Percentiles rank a stretch among this genome's conserved stretches.
Conservation (phyloP, 2,888 invertebrate genomes). For the Acronicta psi region DNA sequence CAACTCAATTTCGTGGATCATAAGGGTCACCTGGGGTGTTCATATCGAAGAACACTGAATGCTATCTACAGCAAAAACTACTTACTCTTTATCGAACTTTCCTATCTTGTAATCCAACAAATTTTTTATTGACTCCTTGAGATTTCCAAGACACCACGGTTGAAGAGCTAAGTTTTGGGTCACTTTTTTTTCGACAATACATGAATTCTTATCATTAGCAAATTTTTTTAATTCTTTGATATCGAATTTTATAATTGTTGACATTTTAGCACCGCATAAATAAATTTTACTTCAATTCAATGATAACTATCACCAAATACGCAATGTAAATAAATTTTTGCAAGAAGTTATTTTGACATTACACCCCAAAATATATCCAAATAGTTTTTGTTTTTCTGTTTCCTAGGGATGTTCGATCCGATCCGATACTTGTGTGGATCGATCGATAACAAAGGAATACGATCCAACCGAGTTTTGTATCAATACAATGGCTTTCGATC, state of each 20-base stretch:
- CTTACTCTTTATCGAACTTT: conserved; percentile 90
- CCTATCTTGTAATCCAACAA: conserved; percentile 89
- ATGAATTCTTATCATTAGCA: conserved; percentile 87
- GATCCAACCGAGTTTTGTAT: too few species aligned
- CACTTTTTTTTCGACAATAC: conserved; percentile 87
- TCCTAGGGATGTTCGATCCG: too few species aligned
- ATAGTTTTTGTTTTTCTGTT: conserved; percentile 19
- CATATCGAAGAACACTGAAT: too few species aligned
- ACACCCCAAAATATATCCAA: conserved; percentile 1
- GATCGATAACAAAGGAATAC: too few species aligned
- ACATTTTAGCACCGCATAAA: conserved; percentile 70
- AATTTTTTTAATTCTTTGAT: conserved; percentile 87
- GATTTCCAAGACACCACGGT: conserved; percentile 90
- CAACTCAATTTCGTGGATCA: too few species aligned
- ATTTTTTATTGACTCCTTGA: conserved; percentile 89
- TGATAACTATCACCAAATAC: conserved; percentile 10
- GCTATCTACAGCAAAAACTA: too few species aligned
- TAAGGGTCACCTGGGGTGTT: too few species aligned
- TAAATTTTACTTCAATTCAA: conserved; percentile 27
- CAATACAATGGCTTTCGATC: too few species aligned
- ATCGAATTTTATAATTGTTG: conserved; percentile 86
- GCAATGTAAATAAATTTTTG: conserved; percentile 17
- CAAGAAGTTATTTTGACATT: conserved; percentile 38
- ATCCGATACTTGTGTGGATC: too few species aligned
- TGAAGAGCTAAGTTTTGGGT: conserved; percentile 90